phyloP scores from a whole-genome alignment of 2,113 vertebrate genomes.

The human region DNA sequence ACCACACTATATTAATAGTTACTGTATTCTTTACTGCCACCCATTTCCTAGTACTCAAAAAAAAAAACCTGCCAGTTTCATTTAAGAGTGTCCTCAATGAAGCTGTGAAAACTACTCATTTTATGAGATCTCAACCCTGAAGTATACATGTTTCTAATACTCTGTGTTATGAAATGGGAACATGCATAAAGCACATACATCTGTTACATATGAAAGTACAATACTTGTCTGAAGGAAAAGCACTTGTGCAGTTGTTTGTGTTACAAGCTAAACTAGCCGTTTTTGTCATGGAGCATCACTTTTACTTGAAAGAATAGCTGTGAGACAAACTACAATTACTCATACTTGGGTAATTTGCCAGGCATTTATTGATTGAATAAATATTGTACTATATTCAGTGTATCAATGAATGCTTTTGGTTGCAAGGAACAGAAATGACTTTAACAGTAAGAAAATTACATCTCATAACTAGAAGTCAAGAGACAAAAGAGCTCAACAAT shows the following conservation, averaged over 20 bases:
- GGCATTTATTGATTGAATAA: background rate
- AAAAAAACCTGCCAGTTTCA: background rate
- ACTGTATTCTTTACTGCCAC: background rate
- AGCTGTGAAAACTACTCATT: background rate
- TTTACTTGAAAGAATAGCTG: background rate
- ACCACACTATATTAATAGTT: background rate
- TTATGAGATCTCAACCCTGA: background rate
- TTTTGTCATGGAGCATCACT: background rate
- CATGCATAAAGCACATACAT: background rate
- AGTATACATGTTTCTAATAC: background rate
- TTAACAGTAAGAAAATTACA: background rate
- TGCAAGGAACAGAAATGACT: background rate
- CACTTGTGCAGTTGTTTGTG: background rate
- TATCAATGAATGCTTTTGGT: background rate
- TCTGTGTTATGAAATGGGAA: background rate
- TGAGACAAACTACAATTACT: background rate
- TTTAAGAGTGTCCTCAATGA: background rate
- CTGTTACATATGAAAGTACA: background rate
- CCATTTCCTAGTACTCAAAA: background rate
- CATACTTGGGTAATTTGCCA: background rate
- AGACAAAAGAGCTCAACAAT: background rate
- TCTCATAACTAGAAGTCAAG: background rate
- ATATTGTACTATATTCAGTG: background rate
- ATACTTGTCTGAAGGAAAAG: background rate
- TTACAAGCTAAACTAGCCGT: conserved; percentile 11